Evolutionary conservation across 2,888 invertebrate species (phyloP), one percentile per base, ranked within the genome.

Genomic region (Phlogophora meticulosa): DNA sequence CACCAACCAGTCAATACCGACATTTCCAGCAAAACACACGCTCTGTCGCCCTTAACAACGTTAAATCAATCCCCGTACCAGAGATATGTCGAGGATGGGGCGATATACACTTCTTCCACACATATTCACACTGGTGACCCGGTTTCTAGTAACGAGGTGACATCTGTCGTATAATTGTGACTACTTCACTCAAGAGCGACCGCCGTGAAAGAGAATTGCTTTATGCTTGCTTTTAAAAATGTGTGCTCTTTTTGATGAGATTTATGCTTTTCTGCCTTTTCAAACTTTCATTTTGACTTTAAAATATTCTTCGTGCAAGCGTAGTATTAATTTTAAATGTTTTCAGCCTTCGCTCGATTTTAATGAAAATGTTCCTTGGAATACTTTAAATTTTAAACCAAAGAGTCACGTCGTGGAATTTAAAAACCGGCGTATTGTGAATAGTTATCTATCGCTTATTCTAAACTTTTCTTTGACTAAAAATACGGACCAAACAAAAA

Each of bases 91-190:
- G 71, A 58, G 71, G 48, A 59, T 60, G 51, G 48, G 24, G 57
- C 36, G 58, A 63, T 46, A 56, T 76, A 45, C 56, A 59, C 77
- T 71, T 60, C 65, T 28, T 65, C 36, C 55, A 48, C 36, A 71
- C 38, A 60, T 28, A 28, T 55, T 70, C 43, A 53, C 28, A 46
- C 67, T 20, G 66, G 15, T 83, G 78, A 83, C 84, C 82, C 53
- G 76, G 76, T 76, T 81, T 48, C 51, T 34, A 34, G 55, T 80
- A 79, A 82, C 72, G 80, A 82, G 68, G 56, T 56, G 75, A 69
- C 84, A 82, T 81, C 82, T 82, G 72, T 40, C 72, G 75, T 53
- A 78, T 81, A 82, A 78, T 73, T 71, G 51, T 76, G 70, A 66
- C 76, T 81, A 76, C 70, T 75, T 53, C 67, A 71, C 75, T 82